A percentile compares a stretch with the other conserved stretches of the same genome.
Conservation (phyloP, 92 coral and sea anemone species). For the Porites cylindrica region DNA sequence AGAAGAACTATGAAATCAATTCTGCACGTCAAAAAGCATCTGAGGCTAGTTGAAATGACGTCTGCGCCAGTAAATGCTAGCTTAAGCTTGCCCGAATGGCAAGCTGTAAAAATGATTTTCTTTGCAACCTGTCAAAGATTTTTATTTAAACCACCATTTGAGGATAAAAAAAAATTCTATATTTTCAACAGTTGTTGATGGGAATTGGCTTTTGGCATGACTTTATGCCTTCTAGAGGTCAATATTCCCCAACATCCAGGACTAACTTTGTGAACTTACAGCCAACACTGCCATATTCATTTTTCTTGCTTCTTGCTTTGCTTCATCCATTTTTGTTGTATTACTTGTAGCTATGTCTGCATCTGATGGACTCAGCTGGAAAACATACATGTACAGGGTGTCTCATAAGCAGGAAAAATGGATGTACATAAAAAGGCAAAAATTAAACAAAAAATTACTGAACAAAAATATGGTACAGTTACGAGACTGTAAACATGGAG, state of each 20-base stretch:
- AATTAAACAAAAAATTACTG: no score
- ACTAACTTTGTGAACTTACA: slow-evolving; percentile 51
- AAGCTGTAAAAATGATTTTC: no score
- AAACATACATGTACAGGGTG: not conserved
- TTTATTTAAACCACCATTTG: not conserved
- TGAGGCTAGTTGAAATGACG: no score
- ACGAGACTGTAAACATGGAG: no score
- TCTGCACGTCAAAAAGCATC: no score
- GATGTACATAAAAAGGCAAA: not conserved
- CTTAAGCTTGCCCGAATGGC: no score
- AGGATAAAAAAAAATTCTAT: not conserved
- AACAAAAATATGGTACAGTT: no score
- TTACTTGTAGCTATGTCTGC: slow-evolving; percentile 71
- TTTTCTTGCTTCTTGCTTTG: slow-evolving; percentile 93
- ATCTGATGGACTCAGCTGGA: slow-evolving; percentile 91
- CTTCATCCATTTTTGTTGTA: slow-evolving; percentile 78
- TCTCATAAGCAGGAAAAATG: not conserved
- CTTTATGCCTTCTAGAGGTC: no score
- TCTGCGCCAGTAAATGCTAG: no score
- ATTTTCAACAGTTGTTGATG: no score
- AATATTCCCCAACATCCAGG: no score
- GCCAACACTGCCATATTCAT: slow-evolving; percentile 88
- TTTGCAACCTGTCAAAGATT: not conserved
- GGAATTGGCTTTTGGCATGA: not conserved
- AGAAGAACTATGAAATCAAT: no score